Evolutionary conservation across 2,113 vertebrate species (phyloP).

Genomic region (Prietella phreatophila): DNA sequence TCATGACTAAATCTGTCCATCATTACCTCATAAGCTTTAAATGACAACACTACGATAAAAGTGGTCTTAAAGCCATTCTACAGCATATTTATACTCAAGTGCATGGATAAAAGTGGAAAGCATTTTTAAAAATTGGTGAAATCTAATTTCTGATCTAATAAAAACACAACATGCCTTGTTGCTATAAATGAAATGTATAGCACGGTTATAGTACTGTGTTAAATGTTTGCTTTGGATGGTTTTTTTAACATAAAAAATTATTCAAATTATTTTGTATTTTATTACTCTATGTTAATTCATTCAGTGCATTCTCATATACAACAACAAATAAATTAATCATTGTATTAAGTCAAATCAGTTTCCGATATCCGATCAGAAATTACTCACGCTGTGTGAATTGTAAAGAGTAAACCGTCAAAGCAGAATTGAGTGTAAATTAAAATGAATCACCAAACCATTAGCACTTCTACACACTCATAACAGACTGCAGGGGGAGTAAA

Average conservation of each 20-base stretch:
- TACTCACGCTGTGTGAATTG: neutral
- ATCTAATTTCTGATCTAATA: neutral
- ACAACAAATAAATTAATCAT: neutral
- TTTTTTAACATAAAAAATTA: no score
- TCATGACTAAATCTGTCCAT: neutral
- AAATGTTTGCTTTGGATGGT: no score
- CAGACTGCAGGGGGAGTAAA: neutral
- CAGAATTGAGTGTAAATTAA: neutral
- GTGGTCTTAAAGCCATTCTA: neutral
- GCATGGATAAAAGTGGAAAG: neutral
- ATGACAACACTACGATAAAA: neutral
- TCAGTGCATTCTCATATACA: neutral
- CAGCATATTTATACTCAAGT: neutral
- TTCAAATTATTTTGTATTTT: neutral
- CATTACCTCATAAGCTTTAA: neutral
- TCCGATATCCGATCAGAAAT: neutral
- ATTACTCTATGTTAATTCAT: neutral
- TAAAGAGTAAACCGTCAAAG: neutral
- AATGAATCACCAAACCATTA: constrained; percentile 10
- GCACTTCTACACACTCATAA: neutral
- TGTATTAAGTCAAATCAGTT: neutral
- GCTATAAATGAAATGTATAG: no score
- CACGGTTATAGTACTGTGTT: no score
- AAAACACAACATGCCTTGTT: neutral
- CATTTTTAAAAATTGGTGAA: neutral